These are phyloP conservation scores for Podarcis siculus DNA, from an alignment of 2,797 vertebrate genomes.

Conservation along the genomic window DNA sequence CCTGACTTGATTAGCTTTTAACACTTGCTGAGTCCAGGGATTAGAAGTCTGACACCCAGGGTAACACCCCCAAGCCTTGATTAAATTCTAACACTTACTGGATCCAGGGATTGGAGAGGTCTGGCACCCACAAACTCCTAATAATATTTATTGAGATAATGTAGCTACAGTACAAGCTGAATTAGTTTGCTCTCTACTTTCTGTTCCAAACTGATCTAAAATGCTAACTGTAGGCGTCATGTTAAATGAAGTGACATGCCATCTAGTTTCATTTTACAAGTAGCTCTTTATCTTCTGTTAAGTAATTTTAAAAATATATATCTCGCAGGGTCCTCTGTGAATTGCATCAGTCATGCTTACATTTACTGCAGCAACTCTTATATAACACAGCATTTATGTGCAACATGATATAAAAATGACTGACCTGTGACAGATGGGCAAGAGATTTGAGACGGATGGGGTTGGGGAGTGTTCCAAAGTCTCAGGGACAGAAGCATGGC, in stretches of 20 bases:
- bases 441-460: neutral
- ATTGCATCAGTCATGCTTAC: conserved; percentile 40
- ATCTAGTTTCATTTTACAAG: conserved; percentile 44
- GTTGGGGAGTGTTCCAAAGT: neutral
- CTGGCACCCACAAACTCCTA: no score
- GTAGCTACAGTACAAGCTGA: conserved; percentile 7
- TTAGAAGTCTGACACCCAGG: no score
- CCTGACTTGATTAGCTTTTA: no score
- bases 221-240: conserved; percentile 46
- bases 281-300: conserved; percentile 48
- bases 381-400: conserved; percentile 32
- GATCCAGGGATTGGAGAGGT: no score
- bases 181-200: conserved; percentile 17
- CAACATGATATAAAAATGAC: conserved; percentile 32
- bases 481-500: neutral
- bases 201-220: conserved; percentile 49
- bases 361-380: conserved; percentile 36
- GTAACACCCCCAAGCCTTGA: no score
- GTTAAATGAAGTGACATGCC: conserved; percentile 55
- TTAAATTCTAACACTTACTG: no score
- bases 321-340: conserved; percentile 24
- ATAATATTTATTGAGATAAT: conserved; percentile 18
- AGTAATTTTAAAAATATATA: conserved; percentile 29
- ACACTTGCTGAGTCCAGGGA: no score
- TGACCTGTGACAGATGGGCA: conserved; percentile 28